Evolutionary conservation across 2,888 invertebrate genomes (phyloP), one percentile per base, ranked within the genome.

Genomic region (Eurois occulta): DNA sequence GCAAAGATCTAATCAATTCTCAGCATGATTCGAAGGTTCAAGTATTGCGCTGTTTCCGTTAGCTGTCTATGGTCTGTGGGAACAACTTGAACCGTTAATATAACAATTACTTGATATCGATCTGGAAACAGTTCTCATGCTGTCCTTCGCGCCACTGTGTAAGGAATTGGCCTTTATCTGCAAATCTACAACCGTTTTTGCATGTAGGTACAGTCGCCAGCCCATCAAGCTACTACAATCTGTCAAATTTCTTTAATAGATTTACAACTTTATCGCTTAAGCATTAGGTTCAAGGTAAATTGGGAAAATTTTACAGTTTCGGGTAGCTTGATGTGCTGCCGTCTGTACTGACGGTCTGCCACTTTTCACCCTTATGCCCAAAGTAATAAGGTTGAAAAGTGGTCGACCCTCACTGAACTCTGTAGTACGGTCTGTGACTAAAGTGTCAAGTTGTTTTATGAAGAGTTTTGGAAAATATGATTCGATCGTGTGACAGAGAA

Each of bases 21-120:
- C 58, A 75, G 32, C 24, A 43, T 21, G 48, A 67, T 83, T 55
- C 73, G 84, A 86, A 85, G 86, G 84, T 77, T 85, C 41, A 48
- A 78, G 66, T 84, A 65, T 86, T 86, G 84, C 86, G 76, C 67
- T 65, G 43, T 80, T 43, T 75, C 76, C 75, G 75, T 65, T 74
- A 75, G 16, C 62, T 77, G 77, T 81, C 67, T 64, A 21, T n/a
- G 21, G 35, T 43, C 66, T 65, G 86, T 85, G 85, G 86, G 85
- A 85, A 85, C 68, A n/a, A 43, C 41, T 65, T 64, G 69, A 72
- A 81, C 72, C 21, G 71, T 77, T 85, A 85, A 78, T 86, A 80
- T 83, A 84, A 88, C 91, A 90, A 90, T 91, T 83, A 90, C 77
- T 35, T 73, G 91, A 91, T 91, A 89, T 86, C 52, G 83, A 91